A percentile compares a stretch with the other conserved stretches of the same genome.
phyloP scores from a whole-genome alignment of 2,797 vertebrate genomes.

The Silurus lanzhouensis region DNA sequence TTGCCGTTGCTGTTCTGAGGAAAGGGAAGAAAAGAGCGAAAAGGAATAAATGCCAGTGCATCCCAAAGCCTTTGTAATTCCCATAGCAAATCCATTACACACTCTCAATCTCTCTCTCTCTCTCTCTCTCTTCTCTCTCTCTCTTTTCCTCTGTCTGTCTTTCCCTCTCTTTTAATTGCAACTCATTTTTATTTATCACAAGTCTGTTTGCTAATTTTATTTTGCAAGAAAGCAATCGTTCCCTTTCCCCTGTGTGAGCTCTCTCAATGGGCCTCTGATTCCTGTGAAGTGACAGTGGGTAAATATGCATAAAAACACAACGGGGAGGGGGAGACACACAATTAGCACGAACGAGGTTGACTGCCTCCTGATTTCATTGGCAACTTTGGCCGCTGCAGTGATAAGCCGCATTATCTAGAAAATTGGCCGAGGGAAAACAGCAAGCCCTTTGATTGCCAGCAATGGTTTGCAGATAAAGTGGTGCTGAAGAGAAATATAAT shows the following conservation, averaged over 20 bases:
- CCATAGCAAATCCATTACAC: constrained; percentile 69
- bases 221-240: constrained; percentile 95
- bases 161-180: background rate
- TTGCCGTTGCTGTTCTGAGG: constrained; percentile 66
- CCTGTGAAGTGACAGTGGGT: constrained; percentile 99
- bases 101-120: constrained; percentile 16
- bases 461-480: constrained; percentile 99
- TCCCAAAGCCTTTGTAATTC: constrained; percentile 70
- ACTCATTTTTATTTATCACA: constrained; percentile 90
- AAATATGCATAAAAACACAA: constrained; percentile 99
- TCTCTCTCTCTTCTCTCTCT: constrained; percentile 3
- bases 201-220: constrained; percentile 99
- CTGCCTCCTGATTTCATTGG: constrained; percentile 98
- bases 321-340: constrained; percentile 77
- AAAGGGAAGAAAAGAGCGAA: constrained; percentile 62
- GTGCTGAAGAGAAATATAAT: constrained; percentile 99
- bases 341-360: constrained; percentile 97
- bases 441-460: constrained; percentile 99
- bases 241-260: constrained; percentile 74
- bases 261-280: constrained; percentile 97
- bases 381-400: constrained; percentile 97
- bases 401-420: constrained; percentile 99
- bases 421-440: constrained; percentile 99
- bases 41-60: constrained; percentile 60
- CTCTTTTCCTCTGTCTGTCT: constrained; percentile 43